Percentiles rank a stretch among this genome's conserved stretches.
These are phyloP conservation scores for Ellobius talpinus DNA, from an alignment of 2,113 vertebrate species.

Conservation along the genomic window DNA sequence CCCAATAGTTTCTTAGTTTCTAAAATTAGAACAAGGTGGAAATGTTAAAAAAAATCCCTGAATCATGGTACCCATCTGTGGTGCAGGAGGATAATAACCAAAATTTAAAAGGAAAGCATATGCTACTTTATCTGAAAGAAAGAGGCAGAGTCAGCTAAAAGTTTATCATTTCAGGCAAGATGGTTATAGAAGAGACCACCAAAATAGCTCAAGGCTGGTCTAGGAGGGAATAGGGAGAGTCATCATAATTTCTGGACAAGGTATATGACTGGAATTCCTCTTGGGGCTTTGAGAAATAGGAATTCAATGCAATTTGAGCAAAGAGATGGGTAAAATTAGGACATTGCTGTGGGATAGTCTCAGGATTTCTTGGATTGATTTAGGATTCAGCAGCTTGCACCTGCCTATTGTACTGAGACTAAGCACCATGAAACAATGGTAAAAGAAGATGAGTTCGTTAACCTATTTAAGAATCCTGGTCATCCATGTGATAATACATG, in stretches of 20 bases:
- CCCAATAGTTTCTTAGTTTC: background rate
- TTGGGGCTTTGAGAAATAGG: background rate
- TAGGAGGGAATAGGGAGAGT: background rate
- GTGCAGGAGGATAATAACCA: background rate
- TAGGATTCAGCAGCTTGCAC: background rate
- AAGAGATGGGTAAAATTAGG: background rate
- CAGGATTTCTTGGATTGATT: background rate
- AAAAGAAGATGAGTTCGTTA: background rate
- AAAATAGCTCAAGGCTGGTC: background rate
- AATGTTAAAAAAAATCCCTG: background rate
- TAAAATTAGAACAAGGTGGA: background rate
- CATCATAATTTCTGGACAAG: background rate
- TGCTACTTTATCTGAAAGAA: background rate
- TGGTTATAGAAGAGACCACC: background rate
- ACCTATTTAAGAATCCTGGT: background rate
- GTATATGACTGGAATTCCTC: background rate
- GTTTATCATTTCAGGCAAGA: background rate
- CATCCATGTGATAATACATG: no score
- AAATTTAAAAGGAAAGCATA: slow-evolving; percentile 13
- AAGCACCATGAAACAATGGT: background rate
- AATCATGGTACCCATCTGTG: background rate
- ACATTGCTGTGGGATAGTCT: background rate
- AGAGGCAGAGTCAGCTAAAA: background rate
- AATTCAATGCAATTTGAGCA: background rate
- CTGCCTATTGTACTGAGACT: background rate